Percentiles rank a stretch among this genome's conserved stretches.
Conservation (phyloP, 92 coral and sea anemone genomes). For the Epizoanthus illoricatus region DNA sequence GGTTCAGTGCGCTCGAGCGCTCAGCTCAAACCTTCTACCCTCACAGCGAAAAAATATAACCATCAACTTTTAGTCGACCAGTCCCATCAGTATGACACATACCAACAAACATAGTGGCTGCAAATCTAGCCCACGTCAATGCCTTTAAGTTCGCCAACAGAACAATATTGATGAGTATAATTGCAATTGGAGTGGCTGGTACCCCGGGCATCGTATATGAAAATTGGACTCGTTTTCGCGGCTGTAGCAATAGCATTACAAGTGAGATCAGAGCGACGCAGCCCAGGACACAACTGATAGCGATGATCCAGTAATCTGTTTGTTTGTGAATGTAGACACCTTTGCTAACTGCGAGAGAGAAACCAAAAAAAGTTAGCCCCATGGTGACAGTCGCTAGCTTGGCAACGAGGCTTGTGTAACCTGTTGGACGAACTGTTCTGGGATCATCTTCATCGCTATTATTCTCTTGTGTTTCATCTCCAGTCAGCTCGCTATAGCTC, state of each 20-base stretch:
- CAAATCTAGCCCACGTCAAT: constrained; percentile 82
- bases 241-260: constrained; percentile 60
- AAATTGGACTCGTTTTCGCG: constrained; percentile 44
- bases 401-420: constrained; percentile 17
- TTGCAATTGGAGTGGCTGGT: constrained; percentile 63
- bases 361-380: constrained; percentile 29
- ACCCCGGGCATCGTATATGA: constrained; percentile 57
- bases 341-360: constrained; percentile 27
- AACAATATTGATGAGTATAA: constrained; percentile 63
- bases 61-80: background rate
- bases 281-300: constrained; percentile 52
- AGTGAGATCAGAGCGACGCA: constrained; percentile 42
- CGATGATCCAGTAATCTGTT: constrained; percentile 14
- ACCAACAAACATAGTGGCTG: constrained; percentile 85
- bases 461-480: constrained; percentile 26
- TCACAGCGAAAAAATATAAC: no score
- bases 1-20: no score
- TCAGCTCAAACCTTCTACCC: no score
- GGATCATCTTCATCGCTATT: constrained; percentile 10
- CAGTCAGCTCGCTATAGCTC: constrained; percentile 3
- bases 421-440: constrained; percentile 13
- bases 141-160: constrained; percentile 67
- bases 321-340: constrained; percentile 14
- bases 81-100: constrained; percentile 17
- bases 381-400: constrained; percentile 8